Conservation (phyloP, 2,888 invertebrate species). For the Dyspetes luteomarginatus region DNA sequence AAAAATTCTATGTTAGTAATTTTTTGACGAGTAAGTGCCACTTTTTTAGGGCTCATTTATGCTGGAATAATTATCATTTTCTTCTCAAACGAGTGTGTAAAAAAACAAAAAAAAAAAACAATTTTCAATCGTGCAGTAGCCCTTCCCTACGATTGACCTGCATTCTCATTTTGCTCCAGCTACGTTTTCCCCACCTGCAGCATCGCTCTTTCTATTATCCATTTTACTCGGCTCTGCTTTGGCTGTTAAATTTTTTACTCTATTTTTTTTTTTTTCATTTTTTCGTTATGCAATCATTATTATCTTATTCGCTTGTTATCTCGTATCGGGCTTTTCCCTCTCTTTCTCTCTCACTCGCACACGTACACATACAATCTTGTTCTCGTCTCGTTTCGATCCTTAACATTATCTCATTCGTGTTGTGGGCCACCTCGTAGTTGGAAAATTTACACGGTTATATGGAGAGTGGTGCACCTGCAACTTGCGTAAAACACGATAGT, state of each 20-base stretch:
- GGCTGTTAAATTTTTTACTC: conserved; percentile 22
- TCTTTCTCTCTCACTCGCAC: background rate
- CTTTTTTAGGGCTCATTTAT: too few relatives aligned
- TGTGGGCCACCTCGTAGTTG: conserved; percentile 19
- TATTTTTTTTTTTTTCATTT: conserved; percentile 56
- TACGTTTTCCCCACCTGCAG: conserved; percentile 23
- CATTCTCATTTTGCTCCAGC: conserved; percentile 51
- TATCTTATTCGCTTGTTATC: background rate
- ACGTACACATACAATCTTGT: background rate
- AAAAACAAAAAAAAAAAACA: background rate
- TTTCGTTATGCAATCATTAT: conserved; percentile 7
- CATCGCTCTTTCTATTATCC: background rate
- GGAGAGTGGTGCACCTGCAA: conserved; percentile 50
- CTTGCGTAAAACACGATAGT: conserved; percentile 46
- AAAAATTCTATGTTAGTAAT: too few relatives aligned
- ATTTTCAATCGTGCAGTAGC: conserved; percentile 26
- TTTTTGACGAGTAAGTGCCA: too few relatives aligned
- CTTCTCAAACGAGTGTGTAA: conserved; percentile 11
- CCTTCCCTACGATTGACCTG: conserved; percentile 65
- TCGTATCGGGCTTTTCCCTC: background rate
- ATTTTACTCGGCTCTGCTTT: background rate
- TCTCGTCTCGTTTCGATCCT: conserved; percentile 57
- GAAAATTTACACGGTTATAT: conserved; percentile 15
- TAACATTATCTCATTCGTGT: conserved; percentile 52
- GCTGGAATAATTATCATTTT: background rate